phyloP scores from a whole-genome alignment of 1,140 invertebrate species.

The Leptinotarsa lineolata region DNA sequence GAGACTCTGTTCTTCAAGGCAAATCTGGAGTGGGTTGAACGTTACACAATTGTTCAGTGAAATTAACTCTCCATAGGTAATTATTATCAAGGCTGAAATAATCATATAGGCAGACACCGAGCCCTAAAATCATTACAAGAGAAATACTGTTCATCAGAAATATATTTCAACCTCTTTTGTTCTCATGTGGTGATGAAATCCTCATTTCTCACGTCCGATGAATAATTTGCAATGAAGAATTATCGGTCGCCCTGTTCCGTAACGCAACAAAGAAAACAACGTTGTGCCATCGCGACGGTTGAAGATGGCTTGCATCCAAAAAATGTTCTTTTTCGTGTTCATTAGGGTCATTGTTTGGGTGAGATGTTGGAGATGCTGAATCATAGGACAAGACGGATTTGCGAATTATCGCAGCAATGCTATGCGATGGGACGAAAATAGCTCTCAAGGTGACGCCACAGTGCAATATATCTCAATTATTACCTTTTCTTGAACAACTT shows the following conservation, averaged over 20 bases:
- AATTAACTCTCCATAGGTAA: too few species aligned
- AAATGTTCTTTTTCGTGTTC: conserved; percentile 14
- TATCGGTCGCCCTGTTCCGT: conserved; percentile 4
- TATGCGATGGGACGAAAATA: conserved; percentile 12
- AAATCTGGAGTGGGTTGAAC: too few species aligned
- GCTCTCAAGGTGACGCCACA: conserved; percentile 13
- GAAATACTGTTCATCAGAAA: neutral
- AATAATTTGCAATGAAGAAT: conserved; percentile 6
- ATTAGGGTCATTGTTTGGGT: conserved; percentile 15
- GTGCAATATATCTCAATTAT: conserved; percentile 16
- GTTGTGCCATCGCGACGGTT: neutral
- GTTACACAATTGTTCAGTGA: too few species aligned
- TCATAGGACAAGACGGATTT: conserved; percentile 19
- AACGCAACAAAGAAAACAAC: neutral
- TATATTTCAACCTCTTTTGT: conserved; percentile 4
- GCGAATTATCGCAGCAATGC: conserved; percentile 10
- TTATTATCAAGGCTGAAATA: too few species aligned
- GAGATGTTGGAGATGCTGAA: conserved; percentile 11
- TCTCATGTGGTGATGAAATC: conserved; percentile 11
- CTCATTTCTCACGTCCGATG: neutral
- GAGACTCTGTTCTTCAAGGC: too few species aligned
- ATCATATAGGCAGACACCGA: too few species aligned
- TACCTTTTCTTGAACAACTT: conserved; percentile 11
- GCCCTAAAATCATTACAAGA: too few species aligned
- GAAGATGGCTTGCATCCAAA: conserved; percentile 8